These are phyloP conservation scores for Camelus bactrianus DNA, from an alignment of 2,113 vertebrate genomes.

Conservation along the genomic window DNA sequence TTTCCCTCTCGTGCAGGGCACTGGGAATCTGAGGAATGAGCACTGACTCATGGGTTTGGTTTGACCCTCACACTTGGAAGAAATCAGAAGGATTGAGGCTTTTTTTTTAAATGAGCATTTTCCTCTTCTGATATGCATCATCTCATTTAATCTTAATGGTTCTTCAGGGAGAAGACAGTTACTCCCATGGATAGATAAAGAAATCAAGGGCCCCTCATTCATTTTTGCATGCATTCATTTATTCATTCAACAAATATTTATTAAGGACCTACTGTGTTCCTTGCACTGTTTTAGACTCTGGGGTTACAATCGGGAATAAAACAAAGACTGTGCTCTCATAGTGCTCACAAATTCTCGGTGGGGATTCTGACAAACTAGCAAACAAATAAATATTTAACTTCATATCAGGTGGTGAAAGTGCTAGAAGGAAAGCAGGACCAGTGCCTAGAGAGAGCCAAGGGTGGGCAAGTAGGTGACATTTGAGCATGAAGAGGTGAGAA, in stretches of 20 bases:
- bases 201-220: fast-evolving
- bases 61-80: background rate
- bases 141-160: background rate
- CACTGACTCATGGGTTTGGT: too few relatives aligned
- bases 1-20: background rate
- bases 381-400: background rate
- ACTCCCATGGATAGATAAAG: background rate
- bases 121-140: background rate
- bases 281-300: background rate
- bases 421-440: background rate
- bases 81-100: background rate
- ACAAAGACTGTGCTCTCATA: background rate
- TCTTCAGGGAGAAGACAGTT: background rate
- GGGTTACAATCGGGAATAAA: background rate
- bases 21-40: background rate
- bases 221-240: too few relatives aligned
- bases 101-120: background rate
- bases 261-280: background rate
- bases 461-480: background rate
- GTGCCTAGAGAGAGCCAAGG: background rate
- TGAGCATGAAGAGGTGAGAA: background rate
- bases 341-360: background rate
- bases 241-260: background rate
- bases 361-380: background rate
- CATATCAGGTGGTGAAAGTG: background rate